These are phyloP conservation scores for Aricia agestis DNA, from an alignment of 1,140 invertebrate genomes.

Conservation along the genomic window DNA sequence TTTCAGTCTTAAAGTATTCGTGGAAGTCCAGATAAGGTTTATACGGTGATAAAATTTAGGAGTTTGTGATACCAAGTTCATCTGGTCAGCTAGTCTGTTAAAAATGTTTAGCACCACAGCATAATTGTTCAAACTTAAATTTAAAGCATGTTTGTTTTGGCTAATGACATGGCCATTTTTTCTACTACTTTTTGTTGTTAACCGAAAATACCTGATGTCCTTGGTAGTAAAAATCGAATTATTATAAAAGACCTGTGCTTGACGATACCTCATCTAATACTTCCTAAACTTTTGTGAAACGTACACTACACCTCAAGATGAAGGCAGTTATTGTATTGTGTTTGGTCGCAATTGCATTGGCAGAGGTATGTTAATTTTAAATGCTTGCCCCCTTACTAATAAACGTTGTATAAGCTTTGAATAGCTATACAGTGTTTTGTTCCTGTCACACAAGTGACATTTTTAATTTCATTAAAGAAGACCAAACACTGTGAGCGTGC, in stretches of 20 bases:
- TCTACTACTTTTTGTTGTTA: not conserved
- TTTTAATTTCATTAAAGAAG: no score
- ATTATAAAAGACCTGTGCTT: not conserved
- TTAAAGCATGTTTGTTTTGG: not conserved
- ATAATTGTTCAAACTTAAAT: not conserved
- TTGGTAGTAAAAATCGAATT: not conserved
- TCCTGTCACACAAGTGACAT: no score
- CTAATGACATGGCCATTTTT: not conserved
- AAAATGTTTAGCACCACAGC: no score
- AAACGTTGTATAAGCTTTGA: no score
- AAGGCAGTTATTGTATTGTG: conserved; percentile 32
- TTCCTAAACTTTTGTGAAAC: not conserved
- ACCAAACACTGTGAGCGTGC: no score
- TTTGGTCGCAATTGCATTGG: conserved; percentile 27
- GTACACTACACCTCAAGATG: conserved; percentile 28
- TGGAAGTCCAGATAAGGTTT: no score
- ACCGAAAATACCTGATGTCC: not conserved
- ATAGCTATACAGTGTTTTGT: no score
- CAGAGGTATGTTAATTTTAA: not conserved
- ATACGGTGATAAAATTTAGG: no score
- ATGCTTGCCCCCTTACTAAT: no score
- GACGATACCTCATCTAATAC: not conserved
- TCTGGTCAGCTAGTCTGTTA: no score
- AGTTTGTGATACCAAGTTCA: no score
- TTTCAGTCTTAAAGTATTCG: no score